A percentile compares a stretch with the other conserved stretches of the same genome.
phyloP scores from a whole-genome alignment of 2,797 vertebrate species.

The Pangasius sanitwongsei region DNA sequence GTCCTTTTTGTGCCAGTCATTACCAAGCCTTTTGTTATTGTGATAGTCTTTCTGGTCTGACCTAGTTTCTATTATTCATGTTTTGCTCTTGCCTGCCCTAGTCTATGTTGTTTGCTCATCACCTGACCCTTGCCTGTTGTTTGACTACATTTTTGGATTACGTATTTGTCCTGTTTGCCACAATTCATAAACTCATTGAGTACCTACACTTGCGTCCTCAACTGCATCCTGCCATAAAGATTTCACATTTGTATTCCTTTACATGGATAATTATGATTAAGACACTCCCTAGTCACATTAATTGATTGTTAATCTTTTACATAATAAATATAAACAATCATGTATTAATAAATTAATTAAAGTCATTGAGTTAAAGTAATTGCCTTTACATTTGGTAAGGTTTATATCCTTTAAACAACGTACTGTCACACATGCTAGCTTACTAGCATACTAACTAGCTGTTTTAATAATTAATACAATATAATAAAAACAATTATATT shows the following conservation, averaged over 20 bases:
- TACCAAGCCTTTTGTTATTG: too few species aligned
- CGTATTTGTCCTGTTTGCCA: too few species aligned
- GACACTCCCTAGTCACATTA: neutral
- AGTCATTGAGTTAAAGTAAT: neutral
- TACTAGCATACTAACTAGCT: slow-evolving; percentile 9
- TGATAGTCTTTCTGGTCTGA: too few species aligned
- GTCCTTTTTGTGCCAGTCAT: too few species aligned
- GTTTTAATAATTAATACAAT: neutral
- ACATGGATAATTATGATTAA: neutral
- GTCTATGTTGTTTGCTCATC: too few species aligned
- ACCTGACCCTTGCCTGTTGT: too few species aligned
- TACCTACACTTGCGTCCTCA: too few species aligned
- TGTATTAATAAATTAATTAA: neutral
- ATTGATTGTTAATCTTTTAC: neutral
- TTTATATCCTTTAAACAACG: neutral
- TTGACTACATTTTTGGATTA: too few species aligned
- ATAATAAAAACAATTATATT: neutral
- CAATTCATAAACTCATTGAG: too few species aligned
- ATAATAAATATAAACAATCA: neutral
- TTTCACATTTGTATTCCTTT: neutral
- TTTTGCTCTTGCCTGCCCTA: too few species aligned
- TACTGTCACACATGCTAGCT: neutral
- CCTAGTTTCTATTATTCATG: too few species aligned
- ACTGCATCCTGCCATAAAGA: neutral
- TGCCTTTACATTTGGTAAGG: neutral